phyloP scores from a whole-genome alignment of 2,113 vertebrate species.

The Clarias batrachus region DNA sequence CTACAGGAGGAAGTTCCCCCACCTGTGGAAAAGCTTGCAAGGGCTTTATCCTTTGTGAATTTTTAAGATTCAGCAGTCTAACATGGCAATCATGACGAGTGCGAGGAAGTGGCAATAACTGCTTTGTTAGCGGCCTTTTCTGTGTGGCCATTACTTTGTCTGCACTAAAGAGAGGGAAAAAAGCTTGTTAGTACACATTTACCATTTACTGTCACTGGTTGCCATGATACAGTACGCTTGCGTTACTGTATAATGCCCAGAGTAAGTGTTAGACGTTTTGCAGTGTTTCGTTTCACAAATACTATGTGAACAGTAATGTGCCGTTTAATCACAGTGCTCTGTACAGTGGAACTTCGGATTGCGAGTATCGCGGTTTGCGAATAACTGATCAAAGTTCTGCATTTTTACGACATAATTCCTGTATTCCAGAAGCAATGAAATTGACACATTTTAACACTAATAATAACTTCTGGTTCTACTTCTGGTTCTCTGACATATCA shows the following conservation, averaged over 20 bases:
- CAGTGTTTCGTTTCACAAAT: neutral
- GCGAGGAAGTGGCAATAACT: constrained; percentile 3
- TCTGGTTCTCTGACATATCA: too few relatives aligned
- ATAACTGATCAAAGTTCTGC: too few relatives aligned
- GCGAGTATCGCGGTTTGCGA: too few relatives aligned
- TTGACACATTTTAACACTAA: too few relatives aligned
- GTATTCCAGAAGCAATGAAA: too few relatives aligned
- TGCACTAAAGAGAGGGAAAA: neutral
- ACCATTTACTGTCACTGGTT: neutral
- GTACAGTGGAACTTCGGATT: too few relatives aligned
- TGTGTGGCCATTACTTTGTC: constrained; percentile 23
- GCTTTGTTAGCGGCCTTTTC: constrained; percentile 22
- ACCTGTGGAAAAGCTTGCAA: constrained; percentile 50
- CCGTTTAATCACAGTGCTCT: neutral
- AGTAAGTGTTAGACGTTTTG: neutral
- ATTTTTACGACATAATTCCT: too few relatives aligned
- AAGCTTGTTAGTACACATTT: neutral
- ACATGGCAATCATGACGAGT: neutral
- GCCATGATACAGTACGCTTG: neutral
- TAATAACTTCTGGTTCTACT: too few relatives aligned
- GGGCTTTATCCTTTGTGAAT: constrained; percentile 51
- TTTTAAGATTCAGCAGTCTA: constrained; percentile 24
- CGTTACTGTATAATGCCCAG: neutral
- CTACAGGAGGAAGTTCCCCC: constrained; percentile 63
- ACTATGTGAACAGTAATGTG: neutral